Conservation (phyloP, 1,140 invertebrate genomes). For the Lineus longissimus region DNA sequence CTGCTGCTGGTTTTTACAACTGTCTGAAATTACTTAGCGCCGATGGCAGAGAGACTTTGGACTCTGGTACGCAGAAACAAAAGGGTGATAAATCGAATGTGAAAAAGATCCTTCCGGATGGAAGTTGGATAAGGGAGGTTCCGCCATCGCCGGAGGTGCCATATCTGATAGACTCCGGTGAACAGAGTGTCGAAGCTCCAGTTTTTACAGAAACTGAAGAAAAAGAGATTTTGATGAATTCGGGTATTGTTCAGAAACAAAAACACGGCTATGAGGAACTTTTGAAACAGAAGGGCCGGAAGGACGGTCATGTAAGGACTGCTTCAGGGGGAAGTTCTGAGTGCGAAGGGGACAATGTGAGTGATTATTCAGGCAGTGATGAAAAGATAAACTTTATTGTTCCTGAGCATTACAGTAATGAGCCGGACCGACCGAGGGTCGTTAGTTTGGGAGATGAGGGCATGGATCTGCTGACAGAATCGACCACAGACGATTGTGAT, state of each 20-base stretch:
- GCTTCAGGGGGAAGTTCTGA: slow-evolving; percentile 16
- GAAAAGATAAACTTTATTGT: neutral
- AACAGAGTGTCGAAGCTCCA: slow-evolving; percentile 14
- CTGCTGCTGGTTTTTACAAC: slow-evolving; percentile 2
- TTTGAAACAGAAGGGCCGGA: slow-evolving; percentile 23
- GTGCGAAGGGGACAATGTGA: slow-evolving; percentile 25
- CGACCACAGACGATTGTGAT: neutral
- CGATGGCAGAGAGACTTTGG: neutral
- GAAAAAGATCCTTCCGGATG: neutral
- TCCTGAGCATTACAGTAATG: neutral
- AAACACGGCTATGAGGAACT: slow-evolving; percentile 61
- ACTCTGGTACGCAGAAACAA: neutral
- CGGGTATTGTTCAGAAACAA: slow-evolving; percentile 61
- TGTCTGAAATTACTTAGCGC: slow-evolving; percentile 2
- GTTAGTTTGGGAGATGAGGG: neutral
- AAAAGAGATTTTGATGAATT: slow-evolving; percentile 64
- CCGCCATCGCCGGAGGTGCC: neutral
- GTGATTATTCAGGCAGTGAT: slow-evolving; percentile 20
- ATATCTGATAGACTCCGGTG: neutral
- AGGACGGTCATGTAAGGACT: too few relatives aligned
- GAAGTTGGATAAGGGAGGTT: neutral
- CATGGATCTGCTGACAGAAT: neutral
- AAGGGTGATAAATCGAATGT: neutral
- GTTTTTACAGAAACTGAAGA: slow-evolving; percentile 55
- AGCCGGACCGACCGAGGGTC: neutral